Base-by-base conservation (phyloP, 1,140 invertebrate genomes). In the Aphaenogaster ashmeadi region DNA sequence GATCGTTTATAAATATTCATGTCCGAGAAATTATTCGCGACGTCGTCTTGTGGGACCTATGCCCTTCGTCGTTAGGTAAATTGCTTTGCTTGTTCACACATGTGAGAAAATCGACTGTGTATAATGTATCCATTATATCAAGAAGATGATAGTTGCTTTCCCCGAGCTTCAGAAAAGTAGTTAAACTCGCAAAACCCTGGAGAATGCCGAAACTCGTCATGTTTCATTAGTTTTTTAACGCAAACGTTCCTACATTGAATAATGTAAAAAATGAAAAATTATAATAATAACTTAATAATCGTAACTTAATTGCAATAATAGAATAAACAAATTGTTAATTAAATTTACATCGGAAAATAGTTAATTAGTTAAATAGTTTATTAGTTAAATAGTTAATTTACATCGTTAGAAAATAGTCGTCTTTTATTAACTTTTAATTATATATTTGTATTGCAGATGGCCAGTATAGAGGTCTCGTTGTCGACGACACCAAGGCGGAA, bases 391-490 rank as follows among this genome's bases (percentile, higher is more conserved):
- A 27, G 27, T 27, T 27, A 27, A 27, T 27, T 27, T 27, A 27
- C 27, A 27, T 27, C 27, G 27, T 27, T 54, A 72, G 4, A 69
- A 27, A 47, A 54, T 54, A 38, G 4, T 54, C 47, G 15, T 47
- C n/a, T n/a, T 33, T 36, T 13, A 38, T 21, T 38, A 66, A 47
- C 44, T 66, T 66, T n/a, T 79, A 50, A 67, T 69, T 69, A 41
- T 41, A 38, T 15, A 13, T 66, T 3, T 44, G 60, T 71, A 38
- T 95, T 95, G 38, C 92, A 98, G 98, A 98, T 98, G 98, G 98
- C 98, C 47, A 98, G 97, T 89, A 98, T 98, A 88, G 98, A 98
- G 93, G 97, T 98, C 64, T 98, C 98, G 0, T 94, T 98, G 83
- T 97, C 97, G 13, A 96, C 96, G 33, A 97, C 97, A 36, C 96